Evolutionary conservation across 2,113 vertebrate species (phyloP), one percentile per base, ranked within the genome.

Genomic region (Acrocephalus arundinaceus): DNA sequence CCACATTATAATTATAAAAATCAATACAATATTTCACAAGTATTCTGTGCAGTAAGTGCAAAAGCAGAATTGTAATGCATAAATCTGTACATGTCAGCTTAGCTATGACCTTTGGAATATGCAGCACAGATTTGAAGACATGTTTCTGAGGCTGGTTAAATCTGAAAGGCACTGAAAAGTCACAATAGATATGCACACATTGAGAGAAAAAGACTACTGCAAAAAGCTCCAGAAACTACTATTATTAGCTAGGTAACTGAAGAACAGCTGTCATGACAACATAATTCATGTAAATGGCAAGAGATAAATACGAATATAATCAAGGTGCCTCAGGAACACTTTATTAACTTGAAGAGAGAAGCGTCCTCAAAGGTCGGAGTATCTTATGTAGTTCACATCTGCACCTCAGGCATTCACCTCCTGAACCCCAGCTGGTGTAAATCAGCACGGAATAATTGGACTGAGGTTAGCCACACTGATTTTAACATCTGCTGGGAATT

Each of bases 251-350:
- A 94, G 55, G 10, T 57, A 93, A 91, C 73, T 87, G 63, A 77
- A 73, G 49, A 77, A 55, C 25, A 81, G 68, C 95, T 95, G 23
- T 22, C 49, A 72, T 89, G 81, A 86, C 73, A 95, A 79, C 16
- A 24, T 89, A 92, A 90, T 73, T 86, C 68, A 33, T 83, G 17
- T 23, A 91, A 93, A 93, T 57, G 52, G 71, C 72, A 82, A 84
- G 92, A 94, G 49, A 70, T 75, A 97, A 97, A 96, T 52, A 95
- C 1, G 17, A 97, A 57, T 71, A 85, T 68, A 91, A 94, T 62
- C 79, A 54, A 68, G 81, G 23, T 51, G 23, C 51, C 30, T 43
- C 35, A 62, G 61, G 35, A 73, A 81, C 9, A 85, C 16, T 45
- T 52, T 46, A 49, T 28, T 75, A 43, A 84, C 57, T 83, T 61